Evolutionary conservation across 2,113 vertebrate genomes (phyloP).

Genomic region (Anhinga anhinga): DNA sequence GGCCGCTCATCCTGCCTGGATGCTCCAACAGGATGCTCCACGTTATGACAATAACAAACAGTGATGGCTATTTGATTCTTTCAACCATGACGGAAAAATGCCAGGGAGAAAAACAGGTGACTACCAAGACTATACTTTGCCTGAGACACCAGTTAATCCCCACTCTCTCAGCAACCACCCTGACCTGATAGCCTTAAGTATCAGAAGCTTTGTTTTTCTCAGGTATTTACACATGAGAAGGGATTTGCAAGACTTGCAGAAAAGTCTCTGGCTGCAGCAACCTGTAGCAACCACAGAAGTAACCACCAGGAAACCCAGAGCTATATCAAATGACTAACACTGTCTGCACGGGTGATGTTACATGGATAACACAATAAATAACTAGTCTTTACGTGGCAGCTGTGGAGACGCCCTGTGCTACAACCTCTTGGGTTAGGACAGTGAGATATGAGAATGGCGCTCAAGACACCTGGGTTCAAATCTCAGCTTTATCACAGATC

Average conservation of each 20-base stretch:
- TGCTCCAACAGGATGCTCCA: neutral
- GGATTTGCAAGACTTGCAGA: slow-evolving; percentile 2
- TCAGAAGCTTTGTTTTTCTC: slow-evolving; percentile 2
- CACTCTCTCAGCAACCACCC: neutral
- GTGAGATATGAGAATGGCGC: neutral
- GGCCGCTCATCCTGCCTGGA: neutral
- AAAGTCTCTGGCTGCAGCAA: neutral
- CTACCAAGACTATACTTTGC: neutral
- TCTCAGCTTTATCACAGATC: neutral
- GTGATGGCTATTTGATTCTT: neutral
- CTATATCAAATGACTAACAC: neutral
- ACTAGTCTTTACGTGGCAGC: neutral
- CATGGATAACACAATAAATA: neutral
- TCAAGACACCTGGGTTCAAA: neutral
- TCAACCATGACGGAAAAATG: neutral
- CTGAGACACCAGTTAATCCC: neutral
- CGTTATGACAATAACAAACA: neutral
- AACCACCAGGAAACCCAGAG: neutral
- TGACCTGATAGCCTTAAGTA: neutral
- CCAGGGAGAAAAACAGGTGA: neutral
- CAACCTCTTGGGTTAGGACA: neutral
- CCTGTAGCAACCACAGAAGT: neutral
- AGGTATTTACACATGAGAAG: slow-evolving; percentile 17
- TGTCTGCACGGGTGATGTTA: neutral
- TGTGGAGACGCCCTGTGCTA: neutral